Conservation (phyloP, 1,140 invertebrate species). For the Drosophila miranda region DNA sequence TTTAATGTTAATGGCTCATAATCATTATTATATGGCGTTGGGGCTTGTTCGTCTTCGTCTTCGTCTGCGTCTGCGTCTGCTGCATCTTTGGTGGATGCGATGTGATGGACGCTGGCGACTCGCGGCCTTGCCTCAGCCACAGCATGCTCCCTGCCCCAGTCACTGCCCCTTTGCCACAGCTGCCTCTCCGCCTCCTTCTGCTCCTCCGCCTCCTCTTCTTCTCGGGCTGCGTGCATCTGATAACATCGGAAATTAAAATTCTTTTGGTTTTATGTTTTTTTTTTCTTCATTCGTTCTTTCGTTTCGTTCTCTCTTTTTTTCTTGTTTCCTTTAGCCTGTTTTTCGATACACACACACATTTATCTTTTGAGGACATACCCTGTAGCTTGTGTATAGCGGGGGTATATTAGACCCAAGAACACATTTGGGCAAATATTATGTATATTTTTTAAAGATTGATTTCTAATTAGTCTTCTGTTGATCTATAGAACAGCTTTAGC, state of each 20-base stretch:
- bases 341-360: conserved; percentile 17
- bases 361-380: conserved; percentile 31
- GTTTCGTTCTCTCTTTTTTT: conserved; percentile 25
- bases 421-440: background rate
- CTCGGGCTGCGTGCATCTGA: conserved; percentile 74
- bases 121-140: conserved; percentile 34
- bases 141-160: conserved; percentile 20
- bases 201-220: conserved; percentile 32
- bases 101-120: conserved; percentile 5
- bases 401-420: background rate
- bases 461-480: too few species aligned
- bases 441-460: conserved; percentile 23
- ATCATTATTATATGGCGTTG: conserved; percentile 81
- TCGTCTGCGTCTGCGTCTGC: conserved; percentile 4
- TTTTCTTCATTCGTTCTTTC: conserved; percentile 28
- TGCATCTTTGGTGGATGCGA: conserved; percentile 24
- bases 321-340: conserved; percentile 43
- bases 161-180: background rate
- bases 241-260: conserved; percentile 81
- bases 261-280: conserved; percentile 79
- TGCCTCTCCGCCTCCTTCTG: conserved; percentile 1
- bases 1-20: conserved; percentile 82
- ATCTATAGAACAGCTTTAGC: too few species aligned
- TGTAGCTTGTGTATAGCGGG: background rate
- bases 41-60: conserved; percentile 71